Base-by-base conservation (phyloP, 2,113 vertebrate genomes). In the Heteronetta atricapilla region DNA sequence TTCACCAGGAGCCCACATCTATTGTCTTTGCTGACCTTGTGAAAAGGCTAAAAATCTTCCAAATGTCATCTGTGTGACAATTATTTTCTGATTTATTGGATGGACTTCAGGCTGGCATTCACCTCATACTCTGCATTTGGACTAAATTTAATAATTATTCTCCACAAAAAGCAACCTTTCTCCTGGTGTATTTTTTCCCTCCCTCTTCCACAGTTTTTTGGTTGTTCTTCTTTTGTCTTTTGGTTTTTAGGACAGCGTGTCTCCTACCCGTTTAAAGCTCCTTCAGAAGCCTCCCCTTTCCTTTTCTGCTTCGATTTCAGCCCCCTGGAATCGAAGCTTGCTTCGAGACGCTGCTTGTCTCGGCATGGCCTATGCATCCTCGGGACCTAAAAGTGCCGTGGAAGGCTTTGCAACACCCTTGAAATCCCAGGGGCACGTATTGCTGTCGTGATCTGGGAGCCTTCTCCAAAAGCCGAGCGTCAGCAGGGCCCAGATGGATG, bases 371-470 rank as follows among this genome's bases (percentile, higher is more conserved):
- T 34, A 20, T 34, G 50, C 72, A 13, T 59, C 92, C 79, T 85
- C 62, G 17, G 25, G 28, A 11, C 38, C 75, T 36, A 1, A 42
- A 52, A 48, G 46, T 19, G n/a, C 34, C 31, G 38, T 7, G 55
- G 73, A 59, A 50, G 22, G 22, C 66, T n/a, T 14, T 59, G 46
- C 78, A 74, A 7, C 11, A 31, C 1, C 0, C 40, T 14, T 16
- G 64, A 66, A 9, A 34, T 55, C 79, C 59, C 11, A 16, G 53
- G 56, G 26, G 4, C 44, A 14, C 1, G 0, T 38, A 21, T 63
- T 5, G 0, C 38, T 8, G 1, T 2, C 22, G 28, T 34, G 69
- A 63, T 25, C 60, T 56, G 3, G 0, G 5, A 33, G 73, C 11
- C 5, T 11, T 6, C 40, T 86, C 58, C 16, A 44, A 12, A 31